Base-by-base conservation (phyloP, 2,888 invertebrate genomes). In the Flabesymbios commensalis region DNA sequence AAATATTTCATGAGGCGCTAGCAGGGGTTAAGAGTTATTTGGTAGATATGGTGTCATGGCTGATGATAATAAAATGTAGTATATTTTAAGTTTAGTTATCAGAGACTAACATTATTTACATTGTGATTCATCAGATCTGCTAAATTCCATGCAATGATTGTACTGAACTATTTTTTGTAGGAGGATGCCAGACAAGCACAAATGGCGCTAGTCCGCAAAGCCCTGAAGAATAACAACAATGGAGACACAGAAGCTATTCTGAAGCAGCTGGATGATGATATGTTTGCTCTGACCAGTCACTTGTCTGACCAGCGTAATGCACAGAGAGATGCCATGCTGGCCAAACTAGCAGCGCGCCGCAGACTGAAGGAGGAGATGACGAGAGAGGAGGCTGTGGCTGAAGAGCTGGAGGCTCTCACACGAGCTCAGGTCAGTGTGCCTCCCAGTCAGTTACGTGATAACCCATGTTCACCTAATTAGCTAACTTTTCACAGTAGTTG, bases 341-440 rank as follows among this genome's bases (percentile, higher is more conserved):
- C 78, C 10, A 78, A 78, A 62, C 65, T 79, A 41, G 78, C 77
- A 1, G 78, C 78, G 4, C 70, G 74, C n/a, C 78, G 76, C 65
- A 69, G 78, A n/a, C 73, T 80, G 71, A 67, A 69, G 47, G 78
- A 78, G 57, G 77, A 78, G 61, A 64, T 76, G 33, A 71, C 64
- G 29, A 75, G 74, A 59, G 79, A 79, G 53, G 66, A 69, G 36
- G 76, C 76, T 4, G 77, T 79, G 14, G 64, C 72, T 36, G 70
- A 71, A 31, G 80, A 80, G 55, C 70, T 80, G 57, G 74, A 78
- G 58, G 65, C 74, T 41, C 76, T 80, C 57, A 75, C 76, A 7
- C 74, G 75, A 59, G 70, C 71, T 61, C 72, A 74, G 67, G 75
- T 74, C 61, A 42, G n/a, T 43, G 5, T 28, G 49, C 2, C 26